Percentiles rank a stretch among this genome's conserved stretches.
Evolutionary conservation across 2,888 invertebrate species (phyloP).

Genomic region (Acanthosepion lycidas): DNA sequence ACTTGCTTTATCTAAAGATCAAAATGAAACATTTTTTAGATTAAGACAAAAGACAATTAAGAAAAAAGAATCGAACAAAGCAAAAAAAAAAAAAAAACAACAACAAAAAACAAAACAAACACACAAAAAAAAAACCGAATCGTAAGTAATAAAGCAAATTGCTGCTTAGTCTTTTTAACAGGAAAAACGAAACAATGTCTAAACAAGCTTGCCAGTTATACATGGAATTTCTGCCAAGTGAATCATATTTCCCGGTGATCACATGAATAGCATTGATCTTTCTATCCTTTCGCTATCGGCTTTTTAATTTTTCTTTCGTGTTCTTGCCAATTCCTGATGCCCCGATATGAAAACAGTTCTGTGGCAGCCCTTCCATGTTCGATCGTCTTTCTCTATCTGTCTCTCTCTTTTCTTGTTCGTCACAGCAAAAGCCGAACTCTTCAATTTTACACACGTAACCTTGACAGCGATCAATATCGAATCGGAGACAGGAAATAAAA

Average conservation of each 20-base stretch:
- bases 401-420: neutral
- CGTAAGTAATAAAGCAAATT: too few species aligned
- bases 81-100: neutral
- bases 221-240: neutral
- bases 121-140: too few species aligned
- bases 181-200: neutral
- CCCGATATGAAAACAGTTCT: neutral
- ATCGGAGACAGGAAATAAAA: neutral
- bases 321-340: neutral
- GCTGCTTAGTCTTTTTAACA: neutral
- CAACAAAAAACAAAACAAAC: neutral
- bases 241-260: neutral
- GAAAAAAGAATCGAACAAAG: neutral
- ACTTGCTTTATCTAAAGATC: neutral
- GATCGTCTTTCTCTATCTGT: neutral
- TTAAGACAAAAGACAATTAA: neutral
- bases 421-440: neutral
- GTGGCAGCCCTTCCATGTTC: neutral
- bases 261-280: neutral
- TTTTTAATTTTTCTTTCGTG: neutral
- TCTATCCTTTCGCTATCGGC: neutral
- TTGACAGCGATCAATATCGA: neutral
- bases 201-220: neutral
- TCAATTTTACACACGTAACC: neutral
- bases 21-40: neutral